Conservation (phyloP, 2,888 invertebrate genomes). For the Epinotia nisella region DNA sequence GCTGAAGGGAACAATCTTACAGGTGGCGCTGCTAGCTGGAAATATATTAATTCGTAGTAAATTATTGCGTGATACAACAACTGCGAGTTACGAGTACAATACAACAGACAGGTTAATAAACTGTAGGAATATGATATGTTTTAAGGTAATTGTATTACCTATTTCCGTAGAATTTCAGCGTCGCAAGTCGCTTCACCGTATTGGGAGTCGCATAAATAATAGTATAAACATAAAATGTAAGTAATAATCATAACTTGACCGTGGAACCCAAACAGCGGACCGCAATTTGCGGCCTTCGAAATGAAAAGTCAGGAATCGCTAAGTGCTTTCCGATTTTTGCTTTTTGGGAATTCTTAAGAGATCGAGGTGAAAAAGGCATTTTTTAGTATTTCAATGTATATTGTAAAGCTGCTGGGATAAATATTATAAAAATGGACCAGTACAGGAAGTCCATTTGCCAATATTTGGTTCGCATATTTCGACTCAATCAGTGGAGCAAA, state of each 20-base stretch:
- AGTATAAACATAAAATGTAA: conserved; percentile 11
- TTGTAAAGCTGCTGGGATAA: neutral
- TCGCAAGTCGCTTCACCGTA: no score
- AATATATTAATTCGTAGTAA: neutral
- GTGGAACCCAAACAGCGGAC: conserved; percentile 2
- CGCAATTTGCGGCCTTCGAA: conserved; percentile 30
- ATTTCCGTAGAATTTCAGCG: neutral
- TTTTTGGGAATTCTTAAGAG: conserved; percentile 12
- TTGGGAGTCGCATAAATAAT: neutral
- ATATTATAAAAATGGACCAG: conserved; percentile 10
- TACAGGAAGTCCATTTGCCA: neutral
- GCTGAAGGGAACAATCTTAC: neutral
- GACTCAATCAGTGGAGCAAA: neutral
- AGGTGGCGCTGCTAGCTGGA: neutral
- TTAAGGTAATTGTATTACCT: neutral
- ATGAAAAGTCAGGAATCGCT: conserved; percentile 38
- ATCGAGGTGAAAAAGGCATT: neutral
- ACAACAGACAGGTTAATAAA: no score
- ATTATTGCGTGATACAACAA: neutral
- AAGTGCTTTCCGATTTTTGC: conserved; percentile 35
- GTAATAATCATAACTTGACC: conserved; percentile 12
- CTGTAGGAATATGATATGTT: no score
- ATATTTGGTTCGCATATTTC: neutral
- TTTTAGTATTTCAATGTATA: neutral
- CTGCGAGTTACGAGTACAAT: no score